These are phyloP conservation scores for Clarias laeviceps DNA, from an alignment of 2,797 vertebrate species.

Conservation along the genomic window DNA sequence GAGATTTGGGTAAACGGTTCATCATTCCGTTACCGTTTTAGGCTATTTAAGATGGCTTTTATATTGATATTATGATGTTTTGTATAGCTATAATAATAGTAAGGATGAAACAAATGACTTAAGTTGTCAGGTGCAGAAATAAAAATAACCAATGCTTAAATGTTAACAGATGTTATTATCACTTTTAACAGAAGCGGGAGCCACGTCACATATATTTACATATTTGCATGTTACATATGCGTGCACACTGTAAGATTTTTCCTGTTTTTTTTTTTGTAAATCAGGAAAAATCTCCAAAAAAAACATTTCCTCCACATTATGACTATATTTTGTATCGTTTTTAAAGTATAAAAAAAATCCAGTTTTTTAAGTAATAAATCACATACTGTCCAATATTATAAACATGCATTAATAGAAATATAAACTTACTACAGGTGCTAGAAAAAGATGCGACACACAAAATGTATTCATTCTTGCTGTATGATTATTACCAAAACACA, in stretches of 20 bases:
- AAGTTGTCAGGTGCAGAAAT: conserved; percentile 85
- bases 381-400: neutral
- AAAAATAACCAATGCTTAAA: conserved; percentile 82
- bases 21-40: too few species aligned
- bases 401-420: neutral
- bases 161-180: conserved; percentile 86
- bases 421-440: neutral
- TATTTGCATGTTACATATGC: neutral
- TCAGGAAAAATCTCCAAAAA: too few species aligned
- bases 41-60: neutral
- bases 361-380: neutral
- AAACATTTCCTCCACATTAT: neutral
- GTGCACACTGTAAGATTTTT: neutral
- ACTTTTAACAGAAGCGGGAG: conserved; percentile 78
- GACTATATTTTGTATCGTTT: neutral
- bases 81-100: too few species aligned
- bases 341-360: neutral
- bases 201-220: conserved; percentile 65
- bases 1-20: neutral
- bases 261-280: neutral
- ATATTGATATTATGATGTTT: neutral
- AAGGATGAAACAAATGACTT: conserved; percentile 68
- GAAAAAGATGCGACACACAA: neutral
- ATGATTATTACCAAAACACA: neutral
- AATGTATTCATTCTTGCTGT: neutral